These are phyloP conservation scores for Acleris sparsana DNA, from an alignment of 2,888 invertebrate species.

Conservation along the genomic window DNA sequence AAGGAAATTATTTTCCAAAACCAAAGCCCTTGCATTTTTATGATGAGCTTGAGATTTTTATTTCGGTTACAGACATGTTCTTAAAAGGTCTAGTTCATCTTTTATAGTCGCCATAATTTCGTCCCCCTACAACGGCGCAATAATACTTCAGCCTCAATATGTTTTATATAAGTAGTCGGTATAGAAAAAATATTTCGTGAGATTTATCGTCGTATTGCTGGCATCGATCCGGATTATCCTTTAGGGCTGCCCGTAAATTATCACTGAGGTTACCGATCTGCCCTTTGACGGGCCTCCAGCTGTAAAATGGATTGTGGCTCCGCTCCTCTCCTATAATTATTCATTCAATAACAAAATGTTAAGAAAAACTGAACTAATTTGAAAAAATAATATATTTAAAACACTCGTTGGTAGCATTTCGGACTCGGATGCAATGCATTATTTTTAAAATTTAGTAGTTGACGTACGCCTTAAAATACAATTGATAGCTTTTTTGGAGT, in stretches of 20 bases:
- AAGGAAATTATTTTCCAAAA: too few species aligned
- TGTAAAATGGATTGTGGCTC: conserved; percentile 15
- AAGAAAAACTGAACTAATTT: too few species aligned
- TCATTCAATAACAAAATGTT: neutral
- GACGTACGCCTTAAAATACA: too few species aligned
- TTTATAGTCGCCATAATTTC: conserved; percentile 24
- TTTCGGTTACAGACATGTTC: conserved; percentile 6
- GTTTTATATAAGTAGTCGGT: conserved; percentile 36
- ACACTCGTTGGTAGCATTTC: too few species aligned
- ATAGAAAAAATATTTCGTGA: conserved; percentile 55
- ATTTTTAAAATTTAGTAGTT: too few species aligned
- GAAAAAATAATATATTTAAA: too few species aligned
- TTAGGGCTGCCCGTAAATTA: conserved; percentile 57
- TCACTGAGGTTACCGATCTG: conserved; percentile 49
- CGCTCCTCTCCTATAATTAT: neutral
- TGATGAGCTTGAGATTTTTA: neutral
- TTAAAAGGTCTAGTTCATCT: conserved; percentile 2
- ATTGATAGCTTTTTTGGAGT: too few species aligned
- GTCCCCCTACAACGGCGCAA: conserved; percentile 39
- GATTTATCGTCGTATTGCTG: conserved; percentile 62
- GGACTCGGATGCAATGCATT: too few species aligned
- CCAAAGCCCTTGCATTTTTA: too few species aligned
- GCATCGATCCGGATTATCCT: conserved; percentile 64
- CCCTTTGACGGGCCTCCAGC: conserved; percentile 33
- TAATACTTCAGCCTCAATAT: conserved; percentile 52